A percentile compares a stretch with the other conserved stretches of the same genome.
phyloP scores from a whole-genome alignment of 2,888 invertebrate species.

The Conus canariensis region DNA sequence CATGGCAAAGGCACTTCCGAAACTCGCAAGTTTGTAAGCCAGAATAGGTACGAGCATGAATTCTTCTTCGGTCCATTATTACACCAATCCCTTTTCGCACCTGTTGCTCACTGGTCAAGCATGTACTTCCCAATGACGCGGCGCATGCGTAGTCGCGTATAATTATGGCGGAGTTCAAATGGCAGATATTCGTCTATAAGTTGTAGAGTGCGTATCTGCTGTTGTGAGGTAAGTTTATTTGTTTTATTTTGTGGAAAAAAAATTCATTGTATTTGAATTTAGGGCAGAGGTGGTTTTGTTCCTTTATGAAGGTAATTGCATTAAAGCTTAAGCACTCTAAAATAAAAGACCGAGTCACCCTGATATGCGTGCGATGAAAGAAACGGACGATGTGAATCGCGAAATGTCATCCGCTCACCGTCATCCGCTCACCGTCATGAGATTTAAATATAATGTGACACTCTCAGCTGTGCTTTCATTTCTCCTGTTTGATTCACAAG shows the following conservation, averaged over 20 bases:
- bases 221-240: neutral
- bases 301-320: neutral
- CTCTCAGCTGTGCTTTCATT: too few species aligned
- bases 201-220: neutral
- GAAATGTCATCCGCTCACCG: too few species aligned
- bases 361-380: too few species aligned
- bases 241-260: neutral
- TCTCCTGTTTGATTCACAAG: too few species aligned
- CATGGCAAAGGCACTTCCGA: too few species aligned
- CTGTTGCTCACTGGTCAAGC: conserved; percentile 36
- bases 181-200: neutral
- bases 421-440: too few species aligned
- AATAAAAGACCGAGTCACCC: too few species aligned
- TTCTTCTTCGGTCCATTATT: neutral
- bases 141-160: conserved; percentile 25
- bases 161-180: conserved; percentile 31
- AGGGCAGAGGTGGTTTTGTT: neutral
- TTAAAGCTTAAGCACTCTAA: too few species aligned
- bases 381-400: too few species aligned
- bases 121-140: conserved; percentile 35
- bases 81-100: conserved; percentile 17
- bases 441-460: too few species aligned
- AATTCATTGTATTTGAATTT: neutral
- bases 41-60: neutral
- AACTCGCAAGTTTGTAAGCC: neutral